These are phyloP conservation scores for Paratrypauchen microcephalus DNA, from an alignment of 2,797 vertebrate genomes.

Conservation along the genomic window DNA sequence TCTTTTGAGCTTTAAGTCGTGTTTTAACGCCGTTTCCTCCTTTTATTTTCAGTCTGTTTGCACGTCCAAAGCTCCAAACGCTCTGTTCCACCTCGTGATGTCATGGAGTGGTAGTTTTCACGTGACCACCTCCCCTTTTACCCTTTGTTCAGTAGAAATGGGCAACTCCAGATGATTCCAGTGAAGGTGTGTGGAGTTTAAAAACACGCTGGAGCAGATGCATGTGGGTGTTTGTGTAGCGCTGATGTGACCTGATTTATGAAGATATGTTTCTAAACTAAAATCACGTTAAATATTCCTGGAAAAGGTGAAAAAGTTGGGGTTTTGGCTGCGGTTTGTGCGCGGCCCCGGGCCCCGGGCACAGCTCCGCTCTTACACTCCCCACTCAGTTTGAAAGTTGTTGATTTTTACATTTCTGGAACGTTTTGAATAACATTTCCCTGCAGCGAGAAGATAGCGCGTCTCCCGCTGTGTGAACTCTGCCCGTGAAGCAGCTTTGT, in stretches of 20 bases:
- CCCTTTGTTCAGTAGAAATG: no score
- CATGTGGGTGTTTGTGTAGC: no score
- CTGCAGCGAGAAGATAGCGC: not conserved
- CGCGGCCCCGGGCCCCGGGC: not conserved
- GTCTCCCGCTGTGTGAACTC: not conserved
- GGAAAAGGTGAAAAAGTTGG: not conserved
- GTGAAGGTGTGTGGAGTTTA: no score
- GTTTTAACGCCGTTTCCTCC: no score
- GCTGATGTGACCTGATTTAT: not conserved
- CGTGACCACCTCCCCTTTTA: no score
- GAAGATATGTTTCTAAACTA: not conserved
- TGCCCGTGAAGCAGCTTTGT: not conserved
- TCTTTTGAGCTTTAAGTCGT: no score
- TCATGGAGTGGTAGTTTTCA: no score
- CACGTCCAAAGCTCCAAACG: no score
- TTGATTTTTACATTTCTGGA: not conserved
- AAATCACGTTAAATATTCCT: not conserved
- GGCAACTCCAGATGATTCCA: no score
- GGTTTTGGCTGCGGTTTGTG: not conserved
- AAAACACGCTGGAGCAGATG: no score
- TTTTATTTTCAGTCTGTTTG: no score
- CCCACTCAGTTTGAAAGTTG: not conserved
- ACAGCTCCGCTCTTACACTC: not conserved
- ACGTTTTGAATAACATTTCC: not conserved
- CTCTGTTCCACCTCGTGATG: no score